phyloP scores from a whole-genome alignment of 2,113 vertebrate species.

The Lates calcarifer region DNA sequence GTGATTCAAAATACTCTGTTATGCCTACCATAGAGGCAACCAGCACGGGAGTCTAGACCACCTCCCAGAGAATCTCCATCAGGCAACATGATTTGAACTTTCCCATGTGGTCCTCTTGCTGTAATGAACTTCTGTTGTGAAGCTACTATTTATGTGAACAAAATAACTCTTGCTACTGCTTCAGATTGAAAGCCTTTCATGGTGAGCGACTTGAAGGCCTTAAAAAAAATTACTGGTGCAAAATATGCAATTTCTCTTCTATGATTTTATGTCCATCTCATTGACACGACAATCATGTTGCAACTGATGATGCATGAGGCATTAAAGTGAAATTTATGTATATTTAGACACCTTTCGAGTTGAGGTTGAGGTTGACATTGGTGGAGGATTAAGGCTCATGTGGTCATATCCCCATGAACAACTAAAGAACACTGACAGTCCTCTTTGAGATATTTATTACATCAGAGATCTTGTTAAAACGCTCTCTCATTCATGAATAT shows the following conservation, averaged over 20 bases:
- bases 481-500: neutral
- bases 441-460: neutral
- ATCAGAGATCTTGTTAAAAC: neutral
- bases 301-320: neutral
- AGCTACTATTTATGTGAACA: neutral
- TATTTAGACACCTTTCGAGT: no score
- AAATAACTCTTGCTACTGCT: neutral
- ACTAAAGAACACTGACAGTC: neutral
- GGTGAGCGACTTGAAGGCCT: neutral
- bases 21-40: neutral
- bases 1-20: conserved; percentile 11
- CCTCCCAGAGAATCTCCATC: neutral
- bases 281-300: neutral
- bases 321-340: neutral
- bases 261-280: neutral
- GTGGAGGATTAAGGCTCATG: neutral
- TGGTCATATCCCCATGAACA: neutral
- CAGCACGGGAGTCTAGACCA: neutral
- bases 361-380: no score
- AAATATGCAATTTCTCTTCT: no score
- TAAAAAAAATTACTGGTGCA: no score
- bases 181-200: neutral
- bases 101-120: neutral
- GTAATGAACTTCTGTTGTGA: neutral
- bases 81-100: neutral